Evolutionary conservation across 2,113 vertebrate species (phyloP).

Genomic region (Naja naja): DNA sequence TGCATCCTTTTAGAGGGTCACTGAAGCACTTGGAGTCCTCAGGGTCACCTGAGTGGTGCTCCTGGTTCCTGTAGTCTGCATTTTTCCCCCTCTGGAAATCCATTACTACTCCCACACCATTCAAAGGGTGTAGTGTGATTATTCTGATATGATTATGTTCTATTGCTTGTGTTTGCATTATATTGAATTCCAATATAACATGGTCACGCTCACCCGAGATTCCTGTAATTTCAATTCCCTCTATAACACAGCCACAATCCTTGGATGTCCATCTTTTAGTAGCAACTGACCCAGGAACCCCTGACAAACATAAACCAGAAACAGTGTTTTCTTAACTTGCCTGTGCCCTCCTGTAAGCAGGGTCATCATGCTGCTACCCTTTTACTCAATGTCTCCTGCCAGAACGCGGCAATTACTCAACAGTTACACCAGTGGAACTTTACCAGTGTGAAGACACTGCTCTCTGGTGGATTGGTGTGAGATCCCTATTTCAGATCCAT

Average conservation of each 20-base stretch:
- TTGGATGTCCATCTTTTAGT: constrained; percentile 26
- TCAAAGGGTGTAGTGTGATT: no score
- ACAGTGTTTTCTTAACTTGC: constrained; percentile 54
- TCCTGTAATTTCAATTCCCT: neutral
- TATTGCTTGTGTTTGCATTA: neutral
- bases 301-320: constrained; percentile 33
- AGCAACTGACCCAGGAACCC: constrained; percentile 50
- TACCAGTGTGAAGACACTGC: neutral
- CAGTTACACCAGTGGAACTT: neutral
- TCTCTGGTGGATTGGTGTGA: constrained; percentile 2
- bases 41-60: no score
- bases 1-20: no score
- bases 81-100: no score
- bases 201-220: neutral
- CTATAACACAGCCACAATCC: neutral
- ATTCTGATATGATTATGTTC: neutral
- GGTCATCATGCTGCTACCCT: constrained; percentile 32
- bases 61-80: no score
- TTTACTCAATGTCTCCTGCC: constrained; percentile 20
- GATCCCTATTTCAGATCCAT: neutral
- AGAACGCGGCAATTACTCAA: neutral
- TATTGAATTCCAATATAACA: neutral
- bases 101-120: no score
- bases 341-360: constrained; percentile 42
- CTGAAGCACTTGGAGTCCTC: no score